Percentiles rank a stretch among this genome's conserved stretches.
Evolutionary conservation across 2,797 vertebrate species (phyloP).

Genomic region (Amniataba percoides): DNA sequence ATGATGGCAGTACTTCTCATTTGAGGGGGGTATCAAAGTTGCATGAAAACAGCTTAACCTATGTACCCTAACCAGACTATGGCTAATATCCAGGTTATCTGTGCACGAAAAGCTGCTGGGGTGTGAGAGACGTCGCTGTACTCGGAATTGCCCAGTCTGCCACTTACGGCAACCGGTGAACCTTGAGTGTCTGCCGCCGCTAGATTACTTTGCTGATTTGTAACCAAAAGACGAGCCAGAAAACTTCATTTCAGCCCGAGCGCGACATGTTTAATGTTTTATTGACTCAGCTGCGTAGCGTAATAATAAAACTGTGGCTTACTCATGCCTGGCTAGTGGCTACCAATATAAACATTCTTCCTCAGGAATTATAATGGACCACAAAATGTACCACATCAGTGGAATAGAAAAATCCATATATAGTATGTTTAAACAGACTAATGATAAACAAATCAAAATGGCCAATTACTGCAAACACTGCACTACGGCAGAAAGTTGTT

Average conservation of each 20-base stretch:
- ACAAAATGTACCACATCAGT: constrained; percentile 22
- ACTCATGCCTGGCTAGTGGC: constrained; percentile 7
- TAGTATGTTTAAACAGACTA: constrained; percentile 29
- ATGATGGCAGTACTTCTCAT: constrained; percentile 55
- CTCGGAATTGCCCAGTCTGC: constrained; percentile 18
- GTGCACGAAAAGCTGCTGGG: constrained; percentile 16
- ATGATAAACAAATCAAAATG: constrained; percentile 36
- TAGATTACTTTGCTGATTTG: constrained; percentile 44
- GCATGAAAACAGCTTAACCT: constrained; percentile 63
- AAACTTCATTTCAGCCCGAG: constrained; percentile 37
- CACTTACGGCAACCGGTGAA: constrained; percentile 27
- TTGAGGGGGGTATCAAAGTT: constrained; percentile 55
- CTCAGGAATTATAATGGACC: constrained; percentile 2
- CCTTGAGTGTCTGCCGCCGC: constrained; percentile 16
- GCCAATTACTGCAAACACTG: constrained; percentile 27
- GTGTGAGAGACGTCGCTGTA: constrained; percentile 12
- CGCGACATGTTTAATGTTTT: constrained; percentile 37
- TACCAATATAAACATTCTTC: constrained; percentile 30
- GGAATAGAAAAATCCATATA: constrained; percentile 28
- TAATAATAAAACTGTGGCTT: constrained; percentile 23
- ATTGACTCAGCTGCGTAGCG: constrained; percentile 27
- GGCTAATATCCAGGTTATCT: constrained; percentile 34
- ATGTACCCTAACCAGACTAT: constrained; percentile 37
- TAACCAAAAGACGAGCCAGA: constrained; percentile 38
- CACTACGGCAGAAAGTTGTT: constrained; percentile 14